Evolutionary conservation across 2,888 invertebrate species (phyloP), one percentile per base, ranked within the genome.

Genomic region (Lymantria dispar): DNA sequence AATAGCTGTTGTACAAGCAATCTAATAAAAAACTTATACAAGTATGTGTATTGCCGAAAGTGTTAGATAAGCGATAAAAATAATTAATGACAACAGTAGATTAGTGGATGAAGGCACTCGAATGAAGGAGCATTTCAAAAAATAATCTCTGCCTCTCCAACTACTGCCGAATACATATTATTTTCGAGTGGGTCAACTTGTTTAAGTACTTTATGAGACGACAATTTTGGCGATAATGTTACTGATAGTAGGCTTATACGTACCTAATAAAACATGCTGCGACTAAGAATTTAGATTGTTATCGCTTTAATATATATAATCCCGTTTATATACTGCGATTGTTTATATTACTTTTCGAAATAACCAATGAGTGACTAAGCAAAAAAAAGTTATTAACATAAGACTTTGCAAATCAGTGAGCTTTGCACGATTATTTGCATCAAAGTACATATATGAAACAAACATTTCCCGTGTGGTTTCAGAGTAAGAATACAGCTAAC

Each of bases 11-110:
- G 60, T 76, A 81, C 76, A 80, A 79, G 80, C 81, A 87, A 76
- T 75, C 77, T 75, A 74, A 8, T 38, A n/a, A 14, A 63, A 56
- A 54, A 33, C 10, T 33, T 59, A 22, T 22, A 64, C 56, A 76
- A 78, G 79, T 75, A 70, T 72, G 60, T 68, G 71, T 72, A 69
- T 72, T 82, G 80, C 85, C 88, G 76, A 88, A 88, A 89, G 77
- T 87, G 81, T 75, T 83, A 74, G 84, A 89, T 87, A 87, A 88
- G 85, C 85, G 90, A 91, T 91, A 91, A 90, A 90, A 89, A 87
- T 90, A 90, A 91, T 91, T 90, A 91, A 86, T 87, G 85, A 83
- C 88, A 84, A 83, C 85, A 81, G 73, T 78, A 87, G 90, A 89
- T 90, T 91, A 89, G 83, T 78, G 68, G 69, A 64, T 75, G 78